These are phyloP conservation scores for pig (Sus scrofa) DNA, from an alignment of 2,113 vertebrate genomes.

Conservation along the genomic window DNA sequence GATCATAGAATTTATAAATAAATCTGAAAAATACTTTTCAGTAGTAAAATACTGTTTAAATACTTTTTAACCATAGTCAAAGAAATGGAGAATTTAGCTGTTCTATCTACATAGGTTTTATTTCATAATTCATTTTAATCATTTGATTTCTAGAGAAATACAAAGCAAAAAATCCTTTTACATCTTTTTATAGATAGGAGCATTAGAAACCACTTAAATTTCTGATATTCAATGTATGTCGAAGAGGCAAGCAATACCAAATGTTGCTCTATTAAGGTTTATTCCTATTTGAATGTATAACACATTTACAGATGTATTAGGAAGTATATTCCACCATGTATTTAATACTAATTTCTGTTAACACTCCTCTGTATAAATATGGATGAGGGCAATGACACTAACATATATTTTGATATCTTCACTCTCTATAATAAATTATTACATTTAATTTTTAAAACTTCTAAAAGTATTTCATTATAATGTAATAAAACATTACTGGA, in stretches of 20 bases:
- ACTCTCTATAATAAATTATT: background rate
- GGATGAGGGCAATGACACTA: background rate
- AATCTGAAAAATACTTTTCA: background rate
- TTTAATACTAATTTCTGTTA: background rate
- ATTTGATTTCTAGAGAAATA: conserved; percentile 4
- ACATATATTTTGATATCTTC: background rate
- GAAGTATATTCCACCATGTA: background rate
- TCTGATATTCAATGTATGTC: background rate
- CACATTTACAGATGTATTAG: background rate
- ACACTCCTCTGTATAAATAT: background rate
- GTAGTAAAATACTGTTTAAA: background rate
- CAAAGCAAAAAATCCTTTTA: background rate
- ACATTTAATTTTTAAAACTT: background rate
- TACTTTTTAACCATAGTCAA: background rate
- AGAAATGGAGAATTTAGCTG: background rate
- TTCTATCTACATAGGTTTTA: background rate
- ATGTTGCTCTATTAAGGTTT: background rate
- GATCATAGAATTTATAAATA: background rate
- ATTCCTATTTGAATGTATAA: background rate
- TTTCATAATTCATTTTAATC: background rate
- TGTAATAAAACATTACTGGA: background rate
- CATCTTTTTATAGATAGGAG: background rate
- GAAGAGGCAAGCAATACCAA: background rate
- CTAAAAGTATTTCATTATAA: background rate
- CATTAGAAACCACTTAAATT: background rate